Evolutionary conservation across 2,113 vertebrate genomes (phyloP).

Genomic region (Lampris megalopsis): DNA sequence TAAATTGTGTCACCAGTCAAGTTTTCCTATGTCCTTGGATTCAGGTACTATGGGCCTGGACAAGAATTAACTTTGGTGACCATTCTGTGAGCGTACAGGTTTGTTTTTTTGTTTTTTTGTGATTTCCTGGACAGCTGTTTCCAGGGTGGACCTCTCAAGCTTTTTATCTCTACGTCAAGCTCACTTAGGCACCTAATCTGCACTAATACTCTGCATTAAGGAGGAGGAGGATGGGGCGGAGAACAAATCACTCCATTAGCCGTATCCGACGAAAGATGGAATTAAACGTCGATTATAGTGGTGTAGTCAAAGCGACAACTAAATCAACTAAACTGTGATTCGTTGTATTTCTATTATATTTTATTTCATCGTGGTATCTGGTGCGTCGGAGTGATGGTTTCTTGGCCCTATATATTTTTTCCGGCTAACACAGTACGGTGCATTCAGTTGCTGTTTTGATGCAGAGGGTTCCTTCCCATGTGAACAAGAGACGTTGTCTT

Average conservation of each 20-base stretch:
- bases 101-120: slow-evolving; percentile 41
- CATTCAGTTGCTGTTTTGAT: slow-evolving; percentile 6
- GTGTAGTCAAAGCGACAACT: slow-evolving; percentile 16
- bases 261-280: slow-evolving; percentile 10
- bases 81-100: slow-evolving; percentile 20
- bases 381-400: slow-evolving; percentile 48
- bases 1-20: not conserved
- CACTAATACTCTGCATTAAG: slow-evolving; percentile 62
- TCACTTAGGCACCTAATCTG: slow-evolving; percentile 72
- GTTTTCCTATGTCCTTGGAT: slow-evolving; percentile 4
- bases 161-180: slow-evolving; percentile 71
- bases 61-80: not conserved
- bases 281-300: slow-evolving; percentile 13
- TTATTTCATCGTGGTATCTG: slow-evolving; percentile 29
- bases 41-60: not conserved
- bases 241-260: slow-evolving; percentile 15
- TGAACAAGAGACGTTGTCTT: slow-evolving; percentile 13
- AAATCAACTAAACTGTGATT: slow-evolving; percentile 41
- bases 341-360: slow-evolving; percentile 30
- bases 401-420: slow-evolving; percentile 53
- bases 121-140: slow-evolving; percentile 73
- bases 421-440: slow-evolving; percentile 47
- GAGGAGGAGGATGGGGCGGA: slow-evolving; percentile 20
- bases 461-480: slow-evolving; percentile 1
- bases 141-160: slow-evolving; percentile 62